These are phyloP conservation scores for Aphaenogaster floridana DNA, from an alignment of 1,140 invertebrate species.

Conservation along the genomic window DNA sequence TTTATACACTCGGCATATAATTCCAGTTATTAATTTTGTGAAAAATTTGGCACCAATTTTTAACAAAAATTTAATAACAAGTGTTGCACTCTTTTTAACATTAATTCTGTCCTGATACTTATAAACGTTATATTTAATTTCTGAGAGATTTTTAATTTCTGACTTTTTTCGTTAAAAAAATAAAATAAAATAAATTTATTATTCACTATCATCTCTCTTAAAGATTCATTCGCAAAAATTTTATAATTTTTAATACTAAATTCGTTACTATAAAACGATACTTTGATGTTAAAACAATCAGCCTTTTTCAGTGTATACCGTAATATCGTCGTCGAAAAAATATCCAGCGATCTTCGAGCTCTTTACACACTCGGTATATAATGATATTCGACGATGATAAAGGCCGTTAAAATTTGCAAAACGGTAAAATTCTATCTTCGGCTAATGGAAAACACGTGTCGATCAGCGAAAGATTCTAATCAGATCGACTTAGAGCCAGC, in stretches of 20 bases:
- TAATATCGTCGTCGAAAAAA: background rate
- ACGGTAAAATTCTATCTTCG: conserved; percentile 40
- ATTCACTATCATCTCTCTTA: background rate
- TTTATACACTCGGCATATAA: background rate
- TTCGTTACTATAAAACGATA: background rate
- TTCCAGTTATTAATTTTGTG: background rate
- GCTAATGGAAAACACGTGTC: conserved; percentile 56
- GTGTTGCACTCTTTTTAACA: background rate
- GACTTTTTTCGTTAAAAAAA: background rate
- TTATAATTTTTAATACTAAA: background rate
- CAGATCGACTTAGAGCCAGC: conserved; percentile 56
- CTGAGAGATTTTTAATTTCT: background rate
- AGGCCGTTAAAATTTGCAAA: conserved; percentile 33
- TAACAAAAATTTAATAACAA: conserved; percentile 5
- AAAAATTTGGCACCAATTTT: background rate
- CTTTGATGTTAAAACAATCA: background rate
- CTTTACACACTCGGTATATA: background rate
- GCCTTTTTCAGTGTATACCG: background rate
- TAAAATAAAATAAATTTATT: conserved; percentile 11
- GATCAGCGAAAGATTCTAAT: conserved; percentile 53
- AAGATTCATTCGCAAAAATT: background rate
- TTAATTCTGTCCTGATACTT: background rate
- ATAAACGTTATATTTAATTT: background rate
- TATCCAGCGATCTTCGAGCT: background rate
- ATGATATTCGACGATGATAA: background rate